Conservation (phyloP, 2,888 invertebrate species). For the Tenthredo scrophulariae region DNA sequence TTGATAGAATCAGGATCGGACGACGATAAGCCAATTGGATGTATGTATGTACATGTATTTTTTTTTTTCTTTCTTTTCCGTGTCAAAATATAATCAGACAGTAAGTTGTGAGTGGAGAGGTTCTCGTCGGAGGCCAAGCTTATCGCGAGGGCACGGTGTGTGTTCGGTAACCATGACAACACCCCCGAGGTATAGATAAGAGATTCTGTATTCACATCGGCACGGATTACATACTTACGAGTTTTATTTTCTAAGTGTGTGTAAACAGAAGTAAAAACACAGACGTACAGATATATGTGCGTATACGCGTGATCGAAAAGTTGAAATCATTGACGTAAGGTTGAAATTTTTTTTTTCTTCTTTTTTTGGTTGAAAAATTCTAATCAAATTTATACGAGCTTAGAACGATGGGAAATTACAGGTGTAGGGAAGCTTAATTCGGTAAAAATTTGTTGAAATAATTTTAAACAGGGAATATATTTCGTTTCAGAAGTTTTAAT, state of each 20-base stretch:
- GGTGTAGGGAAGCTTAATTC: too few relatives aligned
- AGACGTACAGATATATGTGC: background rate
- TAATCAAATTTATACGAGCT: too few relatives aligned
- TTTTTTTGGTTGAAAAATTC: too few relatives aligned
- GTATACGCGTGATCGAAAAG: background rate
- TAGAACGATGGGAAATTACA: too few relatives aligned
- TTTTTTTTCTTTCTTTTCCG: slow-evolving; percentile 32
- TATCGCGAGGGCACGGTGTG: slow-evolving; percentile 70
- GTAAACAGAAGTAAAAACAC: background rate
- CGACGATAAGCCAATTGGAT: too few relatives aligned
- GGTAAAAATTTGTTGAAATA: too few relatives aligned
- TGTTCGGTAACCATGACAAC: slow-evolving; percentile 73
- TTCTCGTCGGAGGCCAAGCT: slow-evolving; percentile 61
- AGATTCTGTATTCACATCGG: slow-evolving; percentile 29
- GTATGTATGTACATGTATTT: background rate
- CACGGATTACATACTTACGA: background rate
- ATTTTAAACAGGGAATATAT: too few relatives aligned
- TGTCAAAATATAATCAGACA: slow-evolving; percentile 16
- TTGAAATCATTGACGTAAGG: background rate
- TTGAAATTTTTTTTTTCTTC: background rate
- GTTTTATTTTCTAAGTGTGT: background rate
- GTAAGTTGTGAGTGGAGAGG: slow-evolving; percentile 54
- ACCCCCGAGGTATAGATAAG: slow-evolving; percentile 60
- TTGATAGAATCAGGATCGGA: too few relatives aligned
- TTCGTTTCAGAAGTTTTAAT: too few relatives aligned